Evolutionary conservation across 2,113 vertebrate species (phyloP).

Genomic region (Scopus umbretta): DNA sequence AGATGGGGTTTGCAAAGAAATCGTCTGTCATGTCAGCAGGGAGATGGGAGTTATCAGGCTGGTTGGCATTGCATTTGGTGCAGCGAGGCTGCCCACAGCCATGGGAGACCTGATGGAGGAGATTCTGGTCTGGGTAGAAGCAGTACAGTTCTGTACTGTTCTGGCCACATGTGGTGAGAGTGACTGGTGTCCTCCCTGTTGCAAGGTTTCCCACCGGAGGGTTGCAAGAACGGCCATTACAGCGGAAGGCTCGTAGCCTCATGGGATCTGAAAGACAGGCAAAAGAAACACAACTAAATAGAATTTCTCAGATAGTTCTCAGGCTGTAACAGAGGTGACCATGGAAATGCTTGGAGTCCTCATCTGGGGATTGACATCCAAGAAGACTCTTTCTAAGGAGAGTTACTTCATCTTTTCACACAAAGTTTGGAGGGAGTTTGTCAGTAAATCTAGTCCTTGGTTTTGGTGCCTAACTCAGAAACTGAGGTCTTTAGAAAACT

Average conservation of each 20-base stretch:
- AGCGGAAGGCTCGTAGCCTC: conserved; percentile 68
- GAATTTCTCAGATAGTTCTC: not conserved
- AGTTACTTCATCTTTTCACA: not conserved
- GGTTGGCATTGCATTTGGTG: conserved; percentile 67
- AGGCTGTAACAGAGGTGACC: not conserved
- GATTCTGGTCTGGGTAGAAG: conserved; percentile 48
- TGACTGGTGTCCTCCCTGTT: conserved; percentile 76
- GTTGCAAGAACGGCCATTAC: conserved; percentile 79
- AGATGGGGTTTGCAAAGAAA: conserved; percentile 77
- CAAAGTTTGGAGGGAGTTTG: not conserved
- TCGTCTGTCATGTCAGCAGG: conserved; percentile 82
- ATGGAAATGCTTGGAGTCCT: not conserved
- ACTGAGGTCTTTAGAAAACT: not conserved
- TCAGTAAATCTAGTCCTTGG: not conserved
- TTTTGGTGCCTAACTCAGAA: not conserved
- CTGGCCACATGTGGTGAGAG: conserved; percentile 73
- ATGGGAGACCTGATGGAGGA: not conserved
- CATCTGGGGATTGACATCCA: not conserved
- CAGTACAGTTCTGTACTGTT: conserved; percentile 70
- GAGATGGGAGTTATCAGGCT: conserved; percentile 70
- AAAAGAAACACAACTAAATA: not conserved
- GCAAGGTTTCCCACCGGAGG: conserved; percentile 86
- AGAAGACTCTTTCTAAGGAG: not conserved
- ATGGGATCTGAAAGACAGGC: conserved; percentile 24
- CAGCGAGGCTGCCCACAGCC: conserved; percentile 57